phyloP scores from a whole-genome alignment of 2,888 invertebrate species.

The Andrena haemorrhoa region DNA sequence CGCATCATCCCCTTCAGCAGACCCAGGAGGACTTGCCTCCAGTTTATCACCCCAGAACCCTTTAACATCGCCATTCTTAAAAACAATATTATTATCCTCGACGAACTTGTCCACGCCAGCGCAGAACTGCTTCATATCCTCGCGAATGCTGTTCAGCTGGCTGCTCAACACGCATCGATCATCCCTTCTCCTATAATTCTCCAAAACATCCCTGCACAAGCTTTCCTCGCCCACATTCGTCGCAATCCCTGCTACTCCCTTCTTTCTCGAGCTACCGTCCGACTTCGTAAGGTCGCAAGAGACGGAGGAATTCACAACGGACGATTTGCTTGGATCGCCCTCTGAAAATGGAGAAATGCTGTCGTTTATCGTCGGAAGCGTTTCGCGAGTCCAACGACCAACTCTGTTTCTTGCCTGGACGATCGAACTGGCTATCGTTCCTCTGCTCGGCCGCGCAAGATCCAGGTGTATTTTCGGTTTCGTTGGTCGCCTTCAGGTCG shows the following conservation, averaged over 20 bases:
- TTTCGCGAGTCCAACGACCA: constrained; percentile 3
- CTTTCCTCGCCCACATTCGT: not conserved
- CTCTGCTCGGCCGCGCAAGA: constrained; percentile 19
- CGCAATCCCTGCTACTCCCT: not conserved
- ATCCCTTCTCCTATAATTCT: constrained; percentile 37
- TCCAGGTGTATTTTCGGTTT: constrained; percentile 45
- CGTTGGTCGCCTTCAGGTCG: constrained; percentile 40
- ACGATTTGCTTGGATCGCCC: not conserved
- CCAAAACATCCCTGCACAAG: constrained; percentile 12
- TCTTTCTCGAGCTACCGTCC: not conserved
- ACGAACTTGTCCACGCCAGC: constrained; percentile 70
- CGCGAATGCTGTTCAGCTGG: constrained; percentile 71
- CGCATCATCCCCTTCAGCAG: not conserved
- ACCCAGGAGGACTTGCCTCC: not conserved
- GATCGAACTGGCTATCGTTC: constrained; percentile 30
- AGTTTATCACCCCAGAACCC: constrained; percentile 62
- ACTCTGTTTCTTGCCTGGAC: constrained; percentile 12
- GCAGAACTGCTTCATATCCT: constrained; percentile 74
- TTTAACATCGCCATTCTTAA: constrained; percentile 67
- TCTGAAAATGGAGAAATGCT: constrained; percentile 19
- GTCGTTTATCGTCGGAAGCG: not conserved
- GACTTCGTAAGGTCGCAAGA: constrained; percentile 9
- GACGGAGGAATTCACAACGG: constrained; percentile 2
- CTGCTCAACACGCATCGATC: constrained; percentile 42
- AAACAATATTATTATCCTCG: constrained; percentile 70